Base-by-base conservation (phyloP, 2,113 vertebrate genomes). In the Heterocephalus glaber region DNA sequence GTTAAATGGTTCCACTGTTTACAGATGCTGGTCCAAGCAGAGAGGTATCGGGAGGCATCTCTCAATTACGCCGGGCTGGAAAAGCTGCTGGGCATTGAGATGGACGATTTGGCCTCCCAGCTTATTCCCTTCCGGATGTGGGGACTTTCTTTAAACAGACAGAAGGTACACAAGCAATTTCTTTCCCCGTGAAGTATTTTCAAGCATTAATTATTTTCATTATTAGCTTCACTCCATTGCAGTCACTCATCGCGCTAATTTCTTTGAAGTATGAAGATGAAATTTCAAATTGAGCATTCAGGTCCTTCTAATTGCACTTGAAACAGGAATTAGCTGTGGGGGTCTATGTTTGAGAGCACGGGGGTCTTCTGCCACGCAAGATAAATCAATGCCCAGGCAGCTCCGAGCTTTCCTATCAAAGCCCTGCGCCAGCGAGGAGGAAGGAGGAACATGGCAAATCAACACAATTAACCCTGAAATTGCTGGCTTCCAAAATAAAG, bases 201-300 rank as follows among this genome's bases (percentile, higher is more conserved):
- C 49, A 91, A 72, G 86, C 83, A 72, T 94, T 81, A 82, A 95
- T 95, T 96, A 90, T 60, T 85, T 68, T 84, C 81, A 17, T 92
- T 88, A 95, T 94, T 96, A 66, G 79, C 88, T 85, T 85, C 44
- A 22, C 49, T 95, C 77, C 14, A 0, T 63, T 60, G 87, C 70
- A 92, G 58, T 92, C 83, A 76, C 82, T 97, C 88, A 90, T 89
- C 86, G 56, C 1, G 49, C 70, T 77, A 49, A 79, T 94, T 89
- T 96, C 94, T 97, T 96, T 96, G 90, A 92, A 96, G 95, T 60
- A 30, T 24, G 30, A 92, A 41, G 80, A 66, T 91, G n/a, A 79
- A 58, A 89, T 96, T 95, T 96, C 92, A 92, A 86, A 89, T 19
- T 26, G 76, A 52, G 63, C 24, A 14, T 74, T 89, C 41, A 16